These are phyloP conservation scores for Pantherophis vulpinus DNA, from an alignment of 2,797 vertebrate genomes.

Conservation along the genomic window DNA sequence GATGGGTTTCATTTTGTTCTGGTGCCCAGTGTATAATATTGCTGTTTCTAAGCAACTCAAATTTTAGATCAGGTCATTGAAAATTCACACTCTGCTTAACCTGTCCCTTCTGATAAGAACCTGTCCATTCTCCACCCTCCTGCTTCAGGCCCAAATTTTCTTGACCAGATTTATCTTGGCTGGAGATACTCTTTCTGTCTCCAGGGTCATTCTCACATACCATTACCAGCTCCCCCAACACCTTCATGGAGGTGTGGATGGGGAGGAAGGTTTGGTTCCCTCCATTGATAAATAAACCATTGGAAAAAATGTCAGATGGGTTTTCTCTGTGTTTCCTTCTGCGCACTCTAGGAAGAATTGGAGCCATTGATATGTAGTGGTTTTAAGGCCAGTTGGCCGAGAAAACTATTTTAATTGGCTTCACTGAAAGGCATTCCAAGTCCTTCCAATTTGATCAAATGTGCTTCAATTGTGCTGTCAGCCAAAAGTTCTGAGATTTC, in stretches of 20 bases:
- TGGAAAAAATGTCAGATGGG: not conserved
- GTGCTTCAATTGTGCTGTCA: not conserved
- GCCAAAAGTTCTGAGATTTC: not conserved
- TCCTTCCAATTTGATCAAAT: not conserved
- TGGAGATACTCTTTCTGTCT: too few relatives aligned
- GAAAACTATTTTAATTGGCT: not conserved
- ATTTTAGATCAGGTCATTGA: too few relatives aligned
- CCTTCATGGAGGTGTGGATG: not conserved
- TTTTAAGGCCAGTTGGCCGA: not conserved
- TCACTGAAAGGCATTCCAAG: not conserved
- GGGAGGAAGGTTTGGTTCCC: not conserved
- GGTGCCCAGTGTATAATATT: not conserved
- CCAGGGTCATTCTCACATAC: not conserved
- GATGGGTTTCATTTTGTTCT: not conserved
- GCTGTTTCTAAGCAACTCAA: not conserved
- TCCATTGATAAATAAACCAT: not conserved
- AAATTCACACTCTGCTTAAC: too few relatives aligned
- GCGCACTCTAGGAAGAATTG: not conserved
- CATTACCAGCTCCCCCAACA: not conserved
- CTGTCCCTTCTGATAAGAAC: too few relatives aligned
- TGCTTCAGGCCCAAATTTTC: too few relatives aligned
- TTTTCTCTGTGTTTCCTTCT: not conserved
- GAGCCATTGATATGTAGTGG: not conserved
- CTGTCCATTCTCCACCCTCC: too few relatives aligned
- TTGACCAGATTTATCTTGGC: too few relatives aligned